Conservation (phyloP, 2,888 invertebrate species). For the Euspilapteryx auroguttella region DNA sequence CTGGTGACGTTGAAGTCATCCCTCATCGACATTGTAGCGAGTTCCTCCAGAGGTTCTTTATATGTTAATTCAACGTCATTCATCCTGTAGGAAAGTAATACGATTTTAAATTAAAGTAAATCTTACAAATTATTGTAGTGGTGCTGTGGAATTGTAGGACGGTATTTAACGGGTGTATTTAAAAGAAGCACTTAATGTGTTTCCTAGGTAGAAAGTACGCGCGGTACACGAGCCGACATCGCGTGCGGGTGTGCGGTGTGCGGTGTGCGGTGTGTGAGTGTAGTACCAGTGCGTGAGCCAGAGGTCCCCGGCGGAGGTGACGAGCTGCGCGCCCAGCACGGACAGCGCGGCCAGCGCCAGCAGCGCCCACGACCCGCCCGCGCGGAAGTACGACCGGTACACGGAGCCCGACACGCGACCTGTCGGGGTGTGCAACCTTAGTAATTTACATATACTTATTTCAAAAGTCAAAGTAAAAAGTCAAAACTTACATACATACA, state of each 20-base stretch:
- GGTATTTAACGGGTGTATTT: too few species aligned
- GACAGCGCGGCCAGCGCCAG: slow-evolving; percentile 56
- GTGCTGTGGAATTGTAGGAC: too few species aligned
- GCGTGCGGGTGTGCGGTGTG: too few species aligned
- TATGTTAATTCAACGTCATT: slow-evolving; percentile 27
- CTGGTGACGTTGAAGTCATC: too few species aligned
- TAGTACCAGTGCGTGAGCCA: slow-evolving; percentile 80
- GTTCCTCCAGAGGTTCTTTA: too few species aligned
- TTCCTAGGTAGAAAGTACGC: too few species aligned
- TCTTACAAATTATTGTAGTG: too few species aligned
- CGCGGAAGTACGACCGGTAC: slow-evolving; percentile 70
- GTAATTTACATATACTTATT: slow-evolving; percentile 1
- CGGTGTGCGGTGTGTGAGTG: too few species aligned
- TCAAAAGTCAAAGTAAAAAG: not conserved
- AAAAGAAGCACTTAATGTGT: too few species aligned
- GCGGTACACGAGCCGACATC: too few species aligned
- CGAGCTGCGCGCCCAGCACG: slow-evolving; percentile 67
- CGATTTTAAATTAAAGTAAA: slow-evolving; percentile 1
- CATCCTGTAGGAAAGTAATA: slow-evolving; percentile 30
- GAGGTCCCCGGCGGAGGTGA: slow-evolving; percentile 73
- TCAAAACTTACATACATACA: too few species aligned
- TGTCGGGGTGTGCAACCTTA: slow-evolving; percentile 10
- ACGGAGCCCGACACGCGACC: slow-evolving; percentile 60
- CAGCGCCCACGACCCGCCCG: slow-evolving; percentile 64
- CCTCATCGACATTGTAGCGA: too few species aligned